phyloP scores from a whole-genome alignment of 1,140 invertebrate genomes.

The Drosophila sproati region DNA sequence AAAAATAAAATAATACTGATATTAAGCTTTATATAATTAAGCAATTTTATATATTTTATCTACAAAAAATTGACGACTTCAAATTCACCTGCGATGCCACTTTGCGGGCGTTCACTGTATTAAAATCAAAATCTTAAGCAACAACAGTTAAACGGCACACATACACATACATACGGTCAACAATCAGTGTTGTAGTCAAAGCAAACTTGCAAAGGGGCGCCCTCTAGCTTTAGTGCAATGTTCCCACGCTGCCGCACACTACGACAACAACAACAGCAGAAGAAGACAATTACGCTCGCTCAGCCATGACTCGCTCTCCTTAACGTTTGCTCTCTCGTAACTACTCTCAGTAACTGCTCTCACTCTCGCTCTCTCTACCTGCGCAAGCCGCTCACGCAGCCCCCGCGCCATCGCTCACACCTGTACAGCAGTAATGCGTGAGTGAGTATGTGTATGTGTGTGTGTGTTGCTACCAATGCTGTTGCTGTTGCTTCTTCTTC shows the following conservation, averaged over 20 bases:
- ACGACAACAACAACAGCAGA: not conserved
- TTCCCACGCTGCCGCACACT: conserved; percentile 70
- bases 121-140: conserved; percentile 13
- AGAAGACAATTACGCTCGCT: conserved; percentile 70
- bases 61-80: too few relatives aligned
- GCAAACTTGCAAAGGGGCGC: conserved; percentile 8
- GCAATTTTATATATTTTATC: not conserved
- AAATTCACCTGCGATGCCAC: not conserved
- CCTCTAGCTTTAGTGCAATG: conserved; percentile 37
- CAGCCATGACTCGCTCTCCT: conserved; percentile 60
- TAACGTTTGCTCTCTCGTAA: not conserved
- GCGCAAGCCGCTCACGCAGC: conserved; percentile 60
- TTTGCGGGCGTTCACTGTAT: conserved; percentile 1
- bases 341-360: conserved; percentile 8
- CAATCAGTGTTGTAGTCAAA: conserved; percentile 33
- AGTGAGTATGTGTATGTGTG: conserved; percentile 5
- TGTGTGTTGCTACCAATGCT: conserved; percentile 38
- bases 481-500: conserved; percentile 38
- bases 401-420: conserved; percentile 48
- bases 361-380: conserved; percentile 39
- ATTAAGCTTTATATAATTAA: not conserved
- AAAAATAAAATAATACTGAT: not conserved
- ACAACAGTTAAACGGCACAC: conserved; percentile 18
- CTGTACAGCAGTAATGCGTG: conserved; percentile 35
- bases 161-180: not conserved